A percentile compares a stretch with the other conserved stretches of the same genome.
Evolutionary conservation across 2,113 vertebrate species (phyloP).

Genomic region (Furnarius figulus): DNA sequence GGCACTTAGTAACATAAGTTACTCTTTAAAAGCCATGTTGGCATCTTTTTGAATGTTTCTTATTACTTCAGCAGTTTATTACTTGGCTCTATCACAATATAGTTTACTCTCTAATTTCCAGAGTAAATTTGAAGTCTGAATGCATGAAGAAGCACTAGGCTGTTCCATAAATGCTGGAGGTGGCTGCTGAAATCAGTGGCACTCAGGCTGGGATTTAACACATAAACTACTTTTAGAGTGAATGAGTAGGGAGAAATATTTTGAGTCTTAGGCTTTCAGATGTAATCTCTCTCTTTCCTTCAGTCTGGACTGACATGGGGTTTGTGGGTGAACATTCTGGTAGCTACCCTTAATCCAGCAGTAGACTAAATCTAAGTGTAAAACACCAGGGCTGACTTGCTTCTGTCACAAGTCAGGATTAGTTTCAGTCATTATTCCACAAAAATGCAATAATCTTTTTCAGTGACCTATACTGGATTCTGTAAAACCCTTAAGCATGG

Average conservation of each 20-base stretch:
- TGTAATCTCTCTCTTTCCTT: background rate
- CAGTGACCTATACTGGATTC: background rate
- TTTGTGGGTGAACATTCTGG: background rate
- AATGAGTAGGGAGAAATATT: background rate
- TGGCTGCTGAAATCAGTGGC: background rate
- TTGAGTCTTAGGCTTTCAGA: background rate
- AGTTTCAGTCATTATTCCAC: background rate
- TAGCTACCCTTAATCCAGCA: background rate
- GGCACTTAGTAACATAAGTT: background rate
- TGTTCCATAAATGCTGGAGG: background rate
- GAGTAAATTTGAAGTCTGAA: background rate
- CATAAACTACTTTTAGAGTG: background rate
- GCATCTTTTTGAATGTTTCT: background rate
- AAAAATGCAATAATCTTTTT: background rate
- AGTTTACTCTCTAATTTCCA: background rate
- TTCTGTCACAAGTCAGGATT: background rate
- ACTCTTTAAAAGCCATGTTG: background rate
- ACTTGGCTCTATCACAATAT: background rate
- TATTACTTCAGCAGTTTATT: background rate
- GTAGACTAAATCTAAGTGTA: background rate
- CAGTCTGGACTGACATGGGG: background rate
- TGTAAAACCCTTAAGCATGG: background rate
- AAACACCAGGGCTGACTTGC: background rate
- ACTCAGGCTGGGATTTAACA: background rate
- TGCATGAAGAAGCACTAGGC: background rate